phyloP scores from a whole-genome alignment of 2,888 invertebrate species.

The Tetranychus piercei region DNA sequence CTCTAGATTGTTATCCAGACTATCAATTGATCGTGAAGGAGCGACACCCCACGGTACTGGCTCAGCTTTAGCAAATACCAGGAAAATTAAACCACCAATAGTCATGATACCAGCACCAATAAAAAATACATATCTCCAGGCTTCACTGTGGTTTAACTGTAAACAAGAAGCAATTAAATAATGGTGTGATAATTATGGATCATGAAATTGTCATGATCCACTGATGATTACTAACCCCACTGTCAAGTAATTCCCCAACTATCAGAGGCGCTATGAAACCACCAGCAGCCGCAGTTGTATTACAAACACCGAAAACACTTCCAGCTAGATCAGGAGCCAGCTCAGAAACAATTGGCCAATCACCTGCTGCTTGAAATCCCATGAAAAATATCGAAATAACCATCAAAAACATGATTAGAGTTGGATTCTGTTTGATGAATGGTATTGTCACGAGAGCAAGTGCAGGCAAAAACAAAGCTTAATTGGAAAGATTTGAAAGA shows the following conservation, averaged over 20 bases:
- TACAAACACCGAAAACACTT: background rate
- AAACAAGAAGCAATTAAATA: background rate
- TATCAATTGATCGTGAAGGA: background rate
- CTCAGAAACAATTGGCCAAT: background rate
- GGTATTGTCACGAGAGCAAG: background rate
- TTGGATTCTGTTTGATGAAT: background rate
- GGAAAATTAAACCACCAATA: background rate
- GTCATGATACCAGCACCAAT: background rate
- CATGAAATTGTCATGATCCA: background rate
- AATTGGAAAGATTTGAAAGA: background rate
- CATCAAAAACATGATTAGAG: background rate
- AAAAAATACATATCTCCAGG: background rate
- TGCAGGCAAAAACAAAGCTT: background rate
- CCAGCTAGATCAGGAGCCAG: slow-evolving; percentile 1
- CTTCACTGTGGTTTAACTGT: background rate
- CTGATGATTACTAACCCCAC: background rate
- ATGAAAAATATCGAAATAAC: background rate
- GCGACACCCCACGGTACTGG: background rate
- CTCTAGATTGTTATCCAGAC: background rate
- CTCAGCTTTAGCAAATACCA: background rate
- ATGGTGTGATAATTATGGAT: background rate
- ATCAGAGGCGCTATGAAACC: background rate
- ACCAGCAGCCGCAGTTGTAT: background rate
- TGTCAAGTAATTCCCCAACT: background rate
- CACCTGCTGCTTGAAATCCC: background rate